Percentiles rank a stretch among this genome's conserved stretches.
Evolutionary conservation across 2,113 vertebrate genomes (phyloP).

Genomic region (Leiothrix lutea): DNA sequence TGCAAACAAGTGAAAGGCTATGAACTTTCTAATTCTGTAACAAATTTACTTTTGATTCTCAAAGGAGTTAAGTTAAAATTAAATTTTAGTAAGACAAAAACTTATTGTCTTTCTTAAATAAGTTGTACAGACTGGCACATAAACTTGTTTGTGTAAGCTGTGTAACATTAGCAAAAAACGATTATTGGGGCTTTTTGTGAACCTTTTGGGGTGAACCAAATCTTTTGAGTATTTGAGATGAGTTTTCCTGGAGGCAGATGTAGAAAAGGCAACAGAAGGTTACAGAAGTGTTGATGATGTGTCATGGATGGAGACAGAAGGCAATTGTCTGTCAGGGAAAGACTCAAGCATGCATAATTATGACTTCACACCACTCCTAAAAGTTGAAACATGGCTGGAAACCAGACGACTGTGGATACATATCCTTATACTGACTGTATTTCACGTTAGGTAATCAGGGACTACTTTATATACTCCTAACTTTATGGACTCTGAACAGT

Average conservation of each 20-base stretch:
- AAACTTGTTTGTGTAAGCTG: background rate
- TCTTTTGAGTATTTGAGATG: background rate
- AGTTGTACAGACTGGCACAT: background rate
- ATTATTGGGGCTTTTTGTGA: background rate
- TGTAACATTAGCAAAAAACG: background rate
- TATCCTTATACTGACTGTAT: background rate
- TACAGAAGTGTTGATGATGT: background rate
- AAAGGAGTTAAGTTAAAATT: background rate
- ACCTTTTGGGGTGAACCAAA: background rate
- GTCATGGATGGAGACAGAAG: background rate
- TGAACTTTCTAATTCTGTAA: background rate
- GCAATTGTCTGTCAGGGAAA: background rate
- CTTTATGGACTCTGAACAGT: background rate
- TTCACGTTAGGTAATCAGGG: background rate
- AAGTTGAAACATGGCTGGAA: background rate
- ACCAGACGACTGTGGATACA: accelerated
- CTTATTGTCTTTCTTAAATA: background rate
- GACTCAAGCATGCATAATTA: background rate
- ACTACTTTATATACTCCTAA: background rate
- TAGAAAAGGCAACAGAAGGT: background rate
- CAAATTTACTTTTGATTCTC: background rate
- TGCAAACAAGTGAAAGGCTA: background rate
- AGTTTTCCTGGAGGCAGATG: background rate
- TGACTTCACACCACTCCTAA: background rate
- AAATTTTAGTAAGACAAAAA: background rate